Conservation (phyloP, 2,888 invertebrate genomes). For the Lucinisca nassula region DNA sequence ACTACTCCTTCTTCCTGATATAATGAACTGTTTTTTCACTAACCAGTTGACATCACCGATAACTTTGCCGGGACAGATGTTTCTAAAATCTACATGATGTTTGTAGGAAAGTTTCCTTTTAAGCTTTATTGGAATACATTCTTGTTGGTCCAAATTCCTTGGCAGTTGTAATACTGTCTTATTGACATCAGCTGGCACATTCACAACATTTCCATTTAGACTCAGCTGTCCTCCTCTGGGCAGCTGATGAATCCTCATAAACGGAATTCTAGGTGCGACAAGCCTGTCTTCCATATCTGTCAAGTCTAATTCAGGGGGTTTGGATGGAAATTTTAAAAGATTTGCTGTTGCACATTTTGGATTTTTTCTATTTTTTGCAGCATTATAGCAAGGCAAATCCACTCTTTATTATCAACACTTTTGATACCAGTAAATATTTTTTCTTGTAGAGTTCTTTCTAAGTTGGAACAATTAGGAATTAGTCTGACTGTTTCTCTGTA, state of each 20-base stretch:
- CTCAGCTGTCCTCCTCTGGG: slow-evolving; percentile 74
- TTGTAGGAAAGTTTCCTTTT: background rate
- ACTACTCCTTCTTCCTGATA: background rate
- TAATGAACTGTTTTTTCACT: background rate
- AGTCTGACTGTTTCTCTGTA: slow-evolving; percentile 21
- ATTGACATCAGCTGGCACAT: slow-evolving; percentile 70
- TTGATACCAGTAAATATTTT: slow-evolving; percentile 12
- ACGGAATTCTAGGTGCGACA: slow-evolving; percentile 83
- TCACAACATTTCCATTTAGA: slow-evolving; percentile 69
- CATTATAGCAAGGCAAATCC: slow-evolving; percentile 43
- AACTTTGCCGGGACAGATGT: background rate
- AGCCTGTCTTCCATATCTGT: slow-evolving; percentile 84
- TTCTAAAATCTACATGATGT: background rate
- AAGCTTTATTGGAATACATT: background rate
- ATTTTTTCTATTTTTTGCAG: slow-evolving; percentile 39
- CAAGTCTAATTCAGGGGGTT: slow-evolving; percentile 52
- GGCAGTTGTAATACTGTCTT: slow-evolving; percentile 26
- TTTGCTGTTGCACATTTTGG: slow-evolving; percentile 53
- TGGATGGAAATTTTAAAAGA: slow-evolving; percentile 47
- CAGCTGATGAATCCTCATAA: slow-evolving; percentile 85
- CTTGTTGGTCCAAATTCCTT: background rate
- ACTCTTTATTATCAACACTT: slow-evolving; percentile 24
- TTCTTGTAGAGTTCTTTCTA: background rate
- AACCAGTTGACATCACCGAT: background rate
- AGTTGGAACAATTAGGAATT: background rate